A percentile compares a stretch with the other conserved stretches of the same genome.
phyloP scores from a whole-genome alignment of 2,888 invertebrate species.

The Scrobipalpa costella region DNA sequence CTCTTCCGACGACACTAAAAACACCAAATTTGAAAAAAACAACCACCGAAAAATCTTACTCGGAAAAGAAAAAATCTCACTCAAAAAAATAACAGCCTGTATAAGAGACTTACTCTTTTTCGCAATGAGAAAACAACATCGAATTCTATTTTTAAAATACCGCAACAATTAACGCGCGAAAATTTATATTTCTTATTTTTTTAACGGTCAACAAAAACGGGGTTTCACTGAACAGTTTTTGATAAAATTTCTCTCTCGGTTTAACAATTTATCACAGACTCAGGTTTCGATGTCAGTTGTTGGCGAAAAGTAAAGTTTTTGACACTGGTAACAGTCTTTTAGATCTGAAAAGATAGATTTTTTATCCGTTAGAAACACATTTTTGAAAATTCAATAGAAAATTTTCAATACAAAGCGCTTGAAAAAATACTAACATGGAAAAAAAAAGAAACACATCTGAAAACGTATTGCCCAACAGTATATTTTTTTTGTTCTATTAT shows the following conservation, averaged over 20 bases:
- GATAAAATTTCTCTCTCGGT: conserved; percentile 46
- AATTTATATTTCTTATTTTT: conserved; percentile 39
- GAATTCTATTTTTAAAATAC: conserved; percentile 57
- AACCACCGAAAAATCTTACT: not conserved
- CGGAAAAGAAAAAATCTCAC: conserved; percentile 30
- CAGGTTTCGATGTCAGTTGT: conserved; percentile 54
- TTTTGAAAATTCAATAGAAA: not conserved
- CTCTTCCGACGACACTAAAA: conserved; percentile 71
- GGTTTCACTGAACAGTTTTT: conserved; percentile 35
- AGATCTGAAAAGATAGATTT: conserved; percentile 49
- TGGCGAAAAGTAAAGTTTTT: conserved; percentile 31
- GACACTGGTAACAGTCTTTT: conserved; percentile 40
- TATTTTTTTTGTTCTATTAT: too few species aligned
- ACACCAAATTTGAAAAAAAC: conserved; percentile 25
- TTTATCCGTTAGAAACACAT: not conserved
- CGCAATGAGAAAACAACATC: conserved; percentile 67
- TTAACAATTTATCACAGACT: conserved; percentile 58
- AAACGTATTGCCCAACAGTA: not conserved
- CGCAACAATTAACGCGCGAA: conserved; percentile 73
- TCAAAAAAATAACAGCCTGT: conserved; percentile 36
- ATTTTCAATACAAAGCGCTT: too few species aligned
- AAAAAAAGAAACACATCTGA: too few species aligned
- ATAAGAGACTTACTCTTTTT: conserved; percentile 65
- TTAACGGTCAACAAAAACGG: conserved; percentile 43
- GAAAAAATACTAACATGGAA: too few species aligned